Conservation (phyloP, 2,888 invertebrate species). For the Anoplius nigerrimus region DNA sequence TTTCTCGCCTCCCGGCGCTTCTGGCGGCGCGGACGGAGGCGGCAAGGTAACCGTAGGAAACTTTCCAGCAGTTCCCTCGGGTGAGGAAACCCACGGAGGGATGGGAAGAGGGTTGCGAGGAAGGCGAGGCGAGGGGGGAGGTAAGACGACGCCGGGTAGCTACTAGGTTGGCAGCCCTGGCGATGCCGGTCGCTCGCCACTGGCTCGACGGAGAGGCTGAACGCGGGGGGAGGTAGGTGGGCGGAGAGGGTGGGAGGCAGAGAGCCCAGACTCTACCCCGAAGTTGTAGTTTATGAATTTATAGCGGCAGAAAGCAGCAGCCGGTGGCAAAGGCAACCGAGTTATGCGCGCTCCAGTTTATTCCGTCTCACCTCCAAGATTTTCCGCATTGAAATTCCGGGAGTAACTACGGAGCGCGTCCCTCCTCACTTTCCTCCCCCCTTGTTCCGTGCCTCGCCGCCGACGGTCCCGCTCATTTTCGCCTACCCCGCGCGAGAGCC, state of each 20-base stretch:
- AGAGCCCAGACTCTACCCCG: constrained; percentile 43
- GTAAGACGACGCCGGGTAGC: neutral
- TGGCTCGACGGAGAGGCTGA: constrained; percentile 22
- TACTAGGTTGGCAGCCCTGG: constrained; percentile 23
- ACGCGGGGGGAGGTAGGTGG: constrained; percentile 20
- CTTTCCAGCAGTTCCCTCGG: constrained; percentile 56
- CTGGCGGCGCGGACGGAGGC: constrained; percentile 30
- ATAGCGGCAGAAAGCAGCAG: constrained; percentile 69
- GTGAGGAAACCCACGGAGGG: constrained; percentile 6
- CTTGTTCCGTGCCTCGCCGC: constrained; percentile 1
- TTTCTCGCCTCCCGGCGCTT: constrained; percentile 57
- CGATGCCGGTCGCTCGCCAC: constrained; percentile 30
- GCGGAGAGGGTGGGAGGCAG: constrained; percentile 26
- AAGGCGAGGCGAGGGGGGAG: constrained; percentile 13
- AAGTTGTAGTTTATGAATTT: constrained; percentile 75
- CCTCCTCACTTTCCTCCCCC: neutral
- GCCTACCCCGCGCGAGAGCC: too few species aligned
- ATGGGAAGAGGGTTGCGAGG: constrained; percentile 19
- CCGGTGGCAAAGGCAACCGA: constrained; percentile 62
- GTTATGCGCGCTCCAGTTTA: constrained; percentile 65
- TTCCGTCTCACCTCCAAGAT: constrained; percentile 61
- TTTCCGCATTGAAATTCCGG: constrained; percentile 61
- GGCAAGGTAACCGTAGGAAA: constrained; percentile 60
- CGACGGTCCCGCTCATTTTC: constrained; percentile 37
- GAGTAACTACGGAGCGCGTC: constrained; percentile 13